Evolutionary conservation across 2,113 vertebrate species (phyloP).

Genomic region (Xenotilapia flavipinnis): DNA sequence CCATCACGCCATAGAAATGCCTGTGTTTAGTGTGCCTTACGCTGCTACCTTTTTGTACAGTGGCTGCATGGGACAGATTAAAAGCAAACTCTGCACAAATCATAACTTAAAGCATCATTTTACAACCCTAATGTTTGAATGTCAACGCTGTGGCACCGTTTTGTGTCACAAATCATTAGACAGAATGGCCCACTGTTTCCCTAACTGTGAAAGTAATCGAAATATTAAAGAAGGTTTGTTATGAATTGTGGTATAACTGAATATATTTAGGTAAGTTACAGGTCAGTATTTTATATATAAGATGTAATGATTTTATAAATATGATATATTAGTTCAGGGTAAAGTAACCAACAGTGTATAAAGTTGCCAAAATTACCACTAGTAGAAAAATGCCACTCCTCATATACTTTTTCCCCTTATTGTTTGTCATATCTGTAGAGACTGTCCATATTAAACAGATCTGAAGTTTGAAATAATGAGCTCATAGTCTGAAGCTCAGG

Average conservation of each 20-base stretch:
- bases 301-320: background rate
- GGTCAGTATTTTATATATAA: background rate
- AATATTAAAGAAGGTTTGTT: background rate
- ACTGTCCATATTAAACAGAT: background rate
- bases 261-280: background rate
- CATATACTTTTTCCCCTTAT: background rate
- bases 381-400: background rate
- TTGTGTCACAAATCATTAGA: background rate
- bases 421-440: background rate
- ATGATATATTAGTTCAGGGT: background rate
- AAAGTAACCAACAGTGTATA: background rate
- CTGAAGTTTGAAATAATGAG: background rate
- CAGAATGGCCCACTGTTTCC: background rate
- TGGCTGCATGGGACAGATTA: background rate
- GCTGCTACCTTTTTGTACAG: background rate
- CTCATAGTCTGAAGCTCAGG: background rate
- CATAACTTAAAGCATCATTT: background rate
- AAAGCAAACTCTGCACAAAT: background rate
- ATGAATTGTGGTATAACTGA: background rate
- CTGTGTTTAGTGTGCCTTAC: constrained; percentile 35
- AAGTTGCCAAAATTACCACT: background rate
- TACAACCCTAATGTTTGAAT: background rate
- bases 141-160: background rate
- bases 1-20: background rate
- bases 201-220: background rate